These are phyloP conservation scores for Microtus richardsoni DNA, from an alignment of 2,113 vertebrate species.

Conservation along the genomic window DNA sequence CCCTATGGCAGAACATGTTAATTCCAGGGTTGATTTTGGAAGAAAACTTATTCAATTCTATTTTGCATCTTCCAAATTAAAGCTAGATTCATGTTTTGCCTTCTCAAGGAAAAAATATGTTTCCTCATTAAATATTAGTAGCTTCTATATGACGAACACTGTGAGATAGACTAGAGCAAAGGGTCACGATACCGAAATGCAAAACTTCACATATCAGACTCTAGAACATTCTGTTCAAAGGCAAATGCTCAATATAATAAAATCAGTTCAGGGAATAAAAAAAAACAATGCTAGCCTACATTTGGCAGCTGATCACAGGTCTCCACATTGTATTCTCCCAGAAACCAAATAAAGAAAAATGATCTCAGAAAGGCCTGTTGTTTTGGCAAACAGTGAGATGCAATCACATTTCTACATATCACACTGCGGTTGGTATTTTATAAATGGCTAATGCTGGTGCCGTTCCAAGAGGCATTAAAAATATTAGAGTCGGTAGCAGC, in stretches of 20 bases:
- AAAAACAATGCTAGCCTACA: background rate
- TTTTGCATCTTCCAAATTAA: background rate
- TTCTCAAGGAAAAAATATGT: background rate
- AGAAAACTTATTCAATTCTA: background rate
- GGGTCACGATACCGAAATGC: background rate
- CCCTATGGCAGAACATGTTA: background rate
- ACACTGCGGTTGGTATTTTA: constrained; percentile 83
- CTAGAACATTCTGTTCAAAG: constrained; percentile 12
- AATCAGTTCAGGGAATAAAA: constrained; percentile 33
- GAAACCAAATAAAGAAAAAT: constrained; percentile 70
- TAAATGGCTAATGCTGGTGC: constrained; percentile 87
- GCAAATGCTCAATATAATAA: constrained; percentile 66
- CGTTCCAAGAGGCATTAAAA: constrained; percentile 80
- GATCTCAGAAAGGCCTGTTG: constrained; percentile 74
- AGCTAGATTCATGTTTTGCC: background rate
- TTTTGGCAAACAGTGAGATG: constrained; percentile 71
- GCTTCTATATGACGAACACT: background rate
- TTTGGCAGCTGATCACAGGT: constrained; percentile 27
- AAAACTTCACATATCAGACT: background rate
- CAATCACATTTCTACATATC: constrained; percentile 82
- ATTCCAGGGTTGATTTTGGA: background rate
- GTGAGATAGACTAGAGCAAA: background rate
- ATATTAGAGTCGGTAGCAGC: constrained; percentile 50
- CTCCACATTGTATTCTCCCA: constrained; percentile 47
- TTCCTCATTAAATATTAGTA: background rate